Conservation (phyloP, 2,797 vertebrate species). For the Smutsia temminckii region DNA sequence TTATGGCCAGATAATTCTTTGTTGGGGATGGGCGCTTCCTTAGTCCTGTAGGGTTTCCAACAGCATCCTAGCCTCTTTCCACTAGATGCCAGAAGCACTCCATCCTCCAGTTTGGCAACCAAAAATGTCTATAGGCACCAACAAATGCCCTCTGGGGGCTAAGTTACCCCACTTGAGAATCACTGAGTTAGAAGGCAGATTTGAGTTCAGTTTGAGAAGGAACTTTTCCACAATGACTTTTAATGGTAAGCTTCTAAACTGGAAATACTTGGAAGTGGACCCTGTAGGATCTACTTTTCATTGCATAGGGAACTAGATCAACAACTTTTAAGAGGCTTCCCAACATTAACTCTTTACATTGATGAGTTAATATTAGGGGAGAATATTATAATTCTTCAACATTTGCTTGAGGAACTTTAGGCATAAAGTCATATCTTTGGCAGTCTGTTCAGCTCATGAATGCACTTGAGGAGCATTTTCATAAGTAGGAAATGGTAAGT, state of each 20-base stretch:
- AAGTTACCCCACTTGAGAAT: neutral
- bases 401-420: neutral
- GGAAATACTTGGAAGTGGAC: neutral
- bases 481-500: neutral
- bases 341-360: neutral
- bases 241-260: slow-evolving; percentile 8
- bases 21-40: neutral
- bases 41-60: neutral
- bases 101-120: neutral
- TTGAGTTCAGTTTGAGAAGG: neutral
- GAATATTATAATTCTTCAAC: neutral
- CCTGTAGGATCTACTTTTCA: neutral
- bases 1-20: neutral
- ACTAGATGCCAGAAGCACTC: neutral
- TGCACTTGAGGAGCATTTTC: neutral
- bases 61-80: neutral
- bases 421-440: neutral
- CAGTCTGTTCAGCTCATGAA: neutral
- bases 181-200: neutral
- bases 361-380: neutral
- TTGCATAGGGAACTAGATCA: neutral
- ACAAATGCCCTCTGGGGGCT: neutral
- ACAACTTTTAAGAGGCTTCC: neutral
- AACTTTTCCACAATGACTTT: neutral
- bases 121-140: neutral